A percentile compares a stretch with the other conserved stretches of the same genome.
Evolutionary conservation across 2,797 vertebrate genomes (phyloP).

Genomic region (Triplophysa bombifrons): DNA sequence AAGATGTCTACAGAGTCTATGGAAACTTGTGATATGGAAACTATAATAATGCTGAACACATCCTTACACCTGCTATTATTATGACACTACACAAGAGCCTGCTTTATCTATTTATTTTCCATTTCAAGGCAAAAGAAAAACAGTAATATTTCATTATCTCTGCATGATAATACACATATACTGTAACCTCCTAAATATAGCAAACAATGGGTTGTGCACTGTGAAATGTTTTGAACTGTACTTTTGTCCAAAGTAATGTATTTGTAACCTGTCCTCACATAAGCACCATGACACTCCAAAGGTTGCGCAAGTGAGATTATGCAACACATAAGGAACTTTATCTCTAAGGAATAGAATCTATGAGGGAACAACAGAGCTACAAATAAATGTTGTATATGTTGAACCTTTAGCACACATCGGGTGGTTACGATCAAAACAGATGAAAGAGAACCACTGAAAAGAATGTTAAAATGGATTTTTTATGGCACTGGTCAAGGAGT

Average conservation of each 20-base stretch:
- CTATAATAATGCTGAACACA: constrained; percentile 7
- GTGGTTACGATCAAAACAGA: not conserved
- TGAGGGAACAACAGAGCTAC: constrained; percentile 3
- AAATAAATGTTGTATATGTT: not conserved
- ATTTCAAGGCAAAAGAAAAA: too few species aligned
- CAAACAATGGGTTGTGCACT: not conserved
- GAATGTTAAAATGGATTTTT: not conserved
- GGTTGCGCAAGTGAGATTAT: constrained; percentile 27
- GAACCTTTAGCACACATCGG: constrained; percentile 15
- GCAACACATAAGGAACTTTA: constrained; percentile 7
- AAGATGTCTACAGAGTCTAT: not conserved
- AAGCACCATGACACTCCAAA: not conserved
- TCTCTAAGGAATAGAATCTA: constrained; percentile 11
- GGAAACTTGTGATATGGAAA: constrained; percentile 2
- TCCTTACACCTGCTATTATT: constrained; percentile 25
- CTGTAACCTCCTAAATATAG: too few species aligned
- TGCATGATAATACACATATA: not conserved
- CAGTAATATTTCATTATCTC: too few species aligned
- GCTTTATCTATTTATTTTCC: not conserved
- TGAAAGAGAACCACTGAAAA: not conserved
- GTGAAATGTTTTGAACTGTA: too few species aligned
- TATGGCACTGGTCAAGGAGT: not conserved
- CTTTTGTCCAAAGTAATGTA: not conserved
- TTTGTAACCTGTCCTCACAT: constrained; percentile 17
- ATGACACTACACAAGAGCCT: not conserved